Evolutionary conservation across 1,140 invertebrate species (phyloP).

Genomic region (Pollicipes pollicipes): DNA sequence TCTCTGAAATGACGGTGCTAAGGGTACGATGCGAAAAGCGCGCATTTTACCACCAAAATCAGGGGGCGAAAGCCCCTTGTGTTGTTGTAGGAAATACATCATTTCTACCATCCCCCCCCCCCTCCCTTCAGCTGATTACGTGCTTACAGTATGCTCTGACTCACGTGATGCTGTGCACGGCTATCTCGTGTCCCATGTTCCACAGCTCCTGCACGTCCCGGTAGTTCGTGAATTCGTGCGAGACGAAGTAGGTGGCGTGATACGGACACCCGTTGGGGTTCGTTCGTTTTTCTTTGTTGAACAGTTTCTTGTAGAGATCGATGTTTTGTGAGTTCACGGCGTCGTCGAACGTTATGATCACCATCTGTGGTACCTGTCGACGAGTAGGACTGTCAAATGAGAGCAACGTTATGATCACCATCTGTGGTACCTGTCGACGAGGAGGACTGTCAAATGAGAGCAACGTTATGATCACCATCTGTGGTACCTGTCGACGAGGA

Average conservation of each 20-base stretch:
- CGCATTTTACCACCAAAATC: no score
- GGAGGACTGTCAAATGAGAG: constrained; percentile 9
- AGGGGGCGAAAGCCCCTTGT: no score
- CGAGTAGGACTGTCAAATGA: constrained; percentile 11
- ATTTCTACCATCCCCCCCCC: no score
- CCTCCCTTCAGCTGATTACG: no score
- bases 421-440: constrained; percentile 24
- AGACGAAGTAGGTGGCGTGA: constrained; percentile 35
- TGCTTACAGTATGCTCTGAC: background rate
- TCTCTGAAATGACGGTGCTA: no score
- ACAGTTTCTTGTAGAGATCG: constrained; percentile 23
- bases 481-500: constrained; percentile 23
- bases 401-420: constrained; percentile 24
- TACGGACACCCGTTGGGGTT: constrained; percentile 36
- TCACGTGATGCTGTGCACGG: constrained; percentile 33
- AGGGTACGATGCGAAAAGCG: no score
- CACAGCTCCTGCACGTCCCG: constrained; percentile 32
- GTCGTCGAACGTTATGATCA: constrained; percentile 25
- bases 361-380: constrained; percentile 24
- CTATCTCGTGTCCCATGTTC: constrained; percentile 34
- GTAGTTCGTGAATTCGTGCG: constrained; percentile 36
- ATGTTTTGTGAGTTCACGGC: constrained; percentile 25
- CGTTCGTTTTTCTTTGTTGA: constrained; percentile 17
- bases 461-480: constrained; percentile 25
- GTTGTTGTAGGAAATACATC: no score